phyloP scores from a whole-genome alignment of 1,140 invertebrate species.

The Phenacoccus solenopsis region DNA sequence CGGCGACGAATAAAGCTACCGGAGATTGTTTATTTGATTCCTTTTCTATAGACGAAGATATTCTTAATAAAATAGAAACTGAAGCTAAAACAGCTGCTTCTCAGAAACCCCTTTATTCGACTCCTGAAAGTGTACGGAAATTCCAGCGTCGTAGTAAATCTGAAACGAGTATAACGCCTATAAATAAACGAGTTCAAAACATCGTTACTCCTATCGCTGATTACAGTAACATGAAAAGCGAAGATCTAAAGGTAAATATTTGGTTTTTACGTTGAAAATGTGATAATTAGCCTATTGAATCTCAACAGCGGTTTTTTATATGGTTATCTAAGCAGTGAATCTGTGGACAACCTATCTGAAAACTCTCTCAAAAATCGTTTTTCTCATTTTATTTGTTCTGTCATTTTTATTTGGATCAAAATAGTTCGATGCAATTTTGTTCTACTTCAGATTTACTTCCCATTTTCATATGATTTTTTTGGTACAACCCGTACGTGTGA shows the following conservation, averaged over 20 bases:
- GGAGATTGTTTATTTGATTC: background rate
- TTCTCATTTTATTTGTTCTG: no score
- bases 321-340: no score
- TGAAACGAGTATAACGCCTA: background rate
- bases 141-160: background rate
- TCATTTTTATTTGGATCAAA: no score
- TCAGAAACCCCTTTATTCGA: background rate
- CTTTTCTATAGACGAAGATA: background rate
- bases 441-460: no score
- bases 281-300: no score
- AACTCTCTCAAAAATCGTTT: no score
- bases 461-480: no score
- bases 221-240: conserved; percentile 26
- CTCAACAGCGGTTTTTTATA: no score
- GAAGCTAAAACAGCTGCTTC: background rate
- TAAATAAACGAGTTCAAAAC: background rate
- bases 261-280: background rate
- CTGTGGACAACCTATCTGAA: no score
- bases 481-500: no score
- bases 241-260: conserved; percentile 24
- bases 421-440: background rate
- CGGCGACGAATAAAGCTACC: background rate
- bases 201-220: conserved; percentile 24
- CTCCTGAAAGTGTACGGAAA: background rate
- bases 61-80: background rate